These are phyloP conservation scores for Penaeus indicus DNA, from an alignment of 1,140 invertebrate genomes.

Conservation along the genomic window DNA sequence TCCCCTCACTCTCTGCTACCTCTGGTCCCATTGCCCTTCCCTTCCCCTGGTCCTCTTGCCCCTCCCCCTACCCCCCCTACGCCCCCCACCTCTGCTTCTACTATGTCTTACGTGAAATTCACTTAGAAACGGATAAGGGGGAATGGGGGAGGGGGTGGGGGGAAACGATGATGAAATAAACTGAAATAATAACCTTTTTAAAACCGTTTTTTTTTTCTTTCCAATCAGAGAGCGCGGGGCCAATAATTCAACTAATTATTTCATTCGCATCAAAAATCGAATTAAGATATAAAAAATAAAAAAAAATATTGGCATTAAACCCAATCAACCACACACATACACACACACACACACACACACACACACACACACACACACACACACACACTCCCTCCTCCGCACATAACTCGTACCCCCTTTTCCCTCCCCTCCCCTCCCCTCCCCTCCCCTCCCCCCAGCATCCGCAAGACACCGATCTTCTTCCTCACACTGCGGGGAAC, in stretches of 20 bases:
- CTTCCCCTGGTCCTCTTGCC: neutral
- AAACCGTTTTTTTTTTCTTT: no score
- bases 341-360: no score
- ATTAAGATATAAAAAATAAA: no score
- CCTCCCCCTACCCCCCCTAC: constrained; percentile 9
- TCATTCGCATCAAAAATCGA: no score
- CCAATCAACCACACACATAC: no score
- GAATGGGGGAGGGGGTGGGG: no score
- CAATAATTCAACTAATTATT: no score
- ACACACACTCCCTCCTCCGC: neutral
- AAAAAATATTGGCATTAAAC: no score
- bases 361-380: no score
- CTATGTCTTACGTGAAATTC: neutral
- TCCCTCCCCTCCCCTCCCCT: neutral
- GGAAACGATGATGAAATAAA: no score
- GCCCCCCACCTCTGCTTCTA: neutral
- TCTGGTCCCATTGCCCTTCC: neutral
- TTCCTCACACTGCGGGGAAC: neutral
- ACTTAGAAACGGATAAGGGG: neutral
- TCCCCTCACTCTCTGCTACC: neutral
- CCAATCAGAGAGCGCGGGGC: no score
- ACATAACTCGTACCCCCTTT: neutral
- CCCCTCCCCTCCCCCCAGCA: neutral
- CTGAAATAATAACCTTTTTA: no score
- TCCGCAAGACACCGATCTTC: neutral